Base-by-base conservation (phyloP, 2,797 vertebrate genomes). In the Novumbra hubbsi region DNA sequence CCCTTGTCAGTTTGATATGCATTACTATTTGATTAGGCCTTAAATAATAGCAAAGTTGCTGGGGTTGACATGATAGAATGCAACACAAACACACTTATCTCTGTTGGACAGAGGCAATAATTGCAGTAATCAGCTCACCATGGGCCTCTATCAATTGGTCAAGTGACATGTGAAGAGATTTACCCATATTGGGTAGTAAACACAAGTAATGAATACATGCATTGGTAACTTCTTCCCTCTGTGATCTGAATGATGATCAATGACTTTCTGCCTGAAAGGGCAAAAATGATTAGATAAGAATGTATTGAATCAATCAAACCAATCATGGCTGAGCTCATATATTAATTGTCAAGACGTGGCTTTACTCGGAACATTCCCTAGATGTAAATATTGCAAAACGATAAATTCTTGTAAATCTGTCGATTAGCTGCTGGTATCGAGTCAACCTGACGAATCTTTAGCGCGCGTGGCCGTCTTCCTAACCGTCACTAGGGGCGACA, bases 61-160 rank as follows among this genome's bases (percentile, higher is more conserved):
- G 8, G 9, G n/a, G n/a, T 21, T 7, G 55, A 4, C 55, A 57
- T 24, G 21, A 57, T n/a, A 24, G 55, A 57, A 57, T 17, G 0
- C n/a, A 52, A 52, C 17, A 57, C 55, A 57, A 57, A 57, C 55
- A 55, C n/a, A 57, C 55, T 57, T 55, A 17, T 55, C 50, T 55
- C 50, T 55, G 50, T 17, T 6, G 19, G 50, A 55, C 7, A 17
- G 49, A 50, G 49, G 55, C 55, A 57, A 57, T 57, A n/a, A 12
- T 24, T 57, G 21, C n/a, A 0, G n/a, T 9, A 24, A 21, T 57
- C n/a, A 24, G 55, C n/a, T 57, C n/a, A 57, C 55, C 21, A 24
- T 52, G 17, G 0, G 4, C n/a, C 55, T 7, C n/a, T 11, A 3
- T 57, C 55, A 57, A 57, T 12, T n/a, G 21, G 41, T 21, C 9